Evolutionary conservation across 2,113 vertebrate genomes (phyloP).

Genomic region (Mustela lutreola): DNA sequence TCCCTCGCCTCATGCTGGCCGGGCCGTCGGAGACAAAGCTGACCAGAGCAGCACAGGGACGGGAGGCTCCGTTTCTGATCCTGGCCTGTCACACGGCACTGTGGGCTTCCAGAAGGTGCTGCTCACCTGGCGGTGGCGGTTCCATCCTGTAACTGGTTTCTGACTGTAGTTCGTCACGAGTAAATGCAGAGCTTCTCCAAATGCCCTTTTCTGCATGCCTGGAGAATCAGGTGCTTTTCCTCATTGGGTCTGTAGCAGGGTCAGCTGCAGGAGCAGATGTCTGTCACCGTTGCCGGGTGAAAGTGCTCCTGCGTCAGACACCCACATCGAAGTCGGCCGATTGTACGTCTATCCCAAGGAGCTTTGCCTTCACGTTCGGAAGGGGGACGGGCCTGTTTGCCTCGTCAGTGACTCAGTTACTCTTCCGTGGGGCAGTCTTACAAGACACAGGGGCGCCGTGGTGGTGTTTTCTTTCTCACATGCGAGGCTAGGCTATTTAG

Average conservation of each 20-base stretch:
- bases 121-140: neutral
- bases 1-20: neutral
- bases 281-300: neutral
- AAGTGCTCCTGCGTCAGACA: neutral
- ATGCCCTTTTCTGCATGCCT: neutral
- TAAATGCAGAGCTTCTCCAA: neutral
- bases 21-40: too few relatives aligned
- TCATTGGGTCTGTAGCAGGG: neutral
- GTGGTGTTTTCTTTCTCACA: neutral
- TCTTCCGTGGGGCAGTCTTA: neutral
- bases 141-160: neutral
- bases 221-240: neutral
- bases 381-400: neutral
- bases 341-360: neutral
- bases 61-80: neutral
- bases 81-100: neutral
- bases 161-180: neutral
- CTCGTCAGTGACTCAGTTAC: neutral
- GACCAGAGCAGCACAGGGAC: neutral
- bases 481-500: constrained; percentile 80
- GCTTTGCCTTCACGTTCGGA: neutral
- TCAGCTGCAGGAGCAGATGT: neutral
- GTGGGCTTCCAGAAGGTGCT: neutral
- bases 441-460: neutral
- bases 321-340: neutral